These are phyloP conservation scores for Conus canariensis DNA, from an alignment of 2,888 invertebrate species.

Conservation along the genomic window DNA sequence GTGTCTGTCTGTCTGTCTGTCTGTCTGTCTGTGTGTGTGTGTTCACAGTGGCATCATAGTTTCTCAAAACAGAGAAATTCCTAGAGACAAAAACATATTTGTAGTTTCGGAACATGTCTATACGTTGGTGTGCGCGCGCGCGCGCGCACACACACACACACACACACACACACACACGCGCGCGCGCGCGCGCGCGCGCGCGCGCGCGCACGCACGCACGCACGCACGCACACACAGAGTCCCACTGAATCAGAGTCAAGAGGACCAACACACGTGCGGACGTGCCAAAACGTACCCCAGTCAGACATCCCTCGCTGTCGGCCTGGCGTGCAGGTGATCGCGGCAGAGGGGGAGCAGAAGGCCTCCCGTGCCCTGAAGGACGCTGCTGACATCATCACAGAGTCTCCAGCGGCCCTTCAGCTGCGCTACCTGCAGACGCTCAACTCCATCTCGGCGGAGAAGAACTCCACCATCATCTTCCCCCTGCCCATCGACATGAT, in stretches of 20 bases:
- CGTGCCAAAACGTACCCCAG: too few relatives aligned
- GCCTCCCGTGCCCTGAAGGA: slow-evolving; percentile 91
- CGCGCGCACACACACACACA: slow-evolving; percentile 9
- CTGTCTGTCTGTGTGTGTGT: neutral
- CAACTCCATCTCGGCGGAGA: slow-evolving; percentile 75
- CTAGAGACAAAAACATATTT: too few relatives aligned
- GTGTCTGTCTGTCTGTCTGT: neutral
- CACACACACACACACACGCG: neutral
- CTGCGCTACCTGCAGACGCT: slow-evolving; percentile 77
- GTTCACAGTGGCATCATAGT: neutral
- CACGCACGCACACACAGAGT: neutral
- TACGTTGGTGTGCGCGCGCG: neutral
- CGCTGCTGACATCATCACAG: slow-evolving; percentile 91
- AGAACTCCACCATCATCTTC: slow-evolving; percentile 77
- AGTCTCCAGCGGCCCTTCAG: slow-evolving; percentile 90
- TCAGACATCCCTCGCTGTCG: too few relatives aligned
- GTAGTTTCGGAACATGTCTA: too few relatives aligned
- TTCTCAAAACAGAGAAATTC: neutral
- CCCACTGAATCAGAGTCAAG: too few relatives aligned
- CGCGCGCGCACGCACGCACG: neutral
- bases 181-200: neutral
- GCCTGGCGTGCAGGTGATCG: slow-evolving; percentile 78
- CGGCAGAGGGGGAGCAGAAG: slow-evolving; percentile 76
- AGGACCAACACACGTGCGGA: neutral
- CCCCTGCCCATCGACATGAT: slow-evolving; percentile 80